Base-by-base conservation (phyloP, 2,888 invertebrate genomes). In the Steromphala cineraria region DNA sequence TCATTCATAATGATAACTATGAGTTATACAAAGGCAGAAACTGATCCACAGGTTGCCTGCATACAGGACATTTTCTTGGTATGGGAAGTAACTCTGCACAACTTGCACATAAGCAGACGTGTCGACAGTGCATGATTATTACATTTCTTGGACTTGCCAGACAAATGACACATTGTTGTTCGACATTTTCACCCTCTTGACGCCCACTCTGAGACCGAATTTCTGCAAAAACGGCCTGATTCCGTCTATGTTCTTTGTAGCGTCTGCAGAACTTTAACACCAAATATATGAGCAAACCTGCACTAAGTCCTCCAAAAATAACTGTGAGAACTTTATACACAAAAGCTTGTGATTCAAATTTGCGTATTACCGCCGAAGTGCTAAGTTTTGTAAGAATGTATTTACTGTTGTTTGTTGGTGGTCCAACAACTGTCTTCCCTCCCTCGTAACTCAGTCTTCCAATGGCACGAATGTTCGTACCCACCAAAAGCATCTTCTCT, bases 71-170 rank as follows among this genome's bases (percentile, higher is more conserved):
- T 77, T 93, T 93, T 82, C 95, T 95, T 0, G 92, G 92, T 4
- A 79, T 15, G 19, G 94, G 94, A 81, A 98, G 96, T 90, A 95
- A 95, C 84, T 96, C 95, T 0, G 95, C 95, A 92, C 98, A 98
- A 92, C 97, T 97, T 92, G 96, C 96, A 92, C 98, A 98, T 40
- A 98, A 94, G 89, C 97, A 97, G 7, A 98, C 96, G 92, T 98
- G 98, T 0, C 98, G 98, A 93, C 98, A 98, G 0, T 97, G 97
- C 83, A 98, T 93, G 79, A 98, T 93, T 88, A 98, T 96, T 56
- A 97, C 96, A 95, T 98, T 97, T 89, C 97, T 96, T 0, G 97
- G 97, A 94, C 97, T 97, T 81, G 95, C 95, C 53, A 96, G 95
- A 93, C 98, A 98, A n/a, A 98, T 96, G 28, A 97, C 96, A 91